Conservation (phyloP, 1,140 invertebrate species). For the Danaus plexippus region DNA sequence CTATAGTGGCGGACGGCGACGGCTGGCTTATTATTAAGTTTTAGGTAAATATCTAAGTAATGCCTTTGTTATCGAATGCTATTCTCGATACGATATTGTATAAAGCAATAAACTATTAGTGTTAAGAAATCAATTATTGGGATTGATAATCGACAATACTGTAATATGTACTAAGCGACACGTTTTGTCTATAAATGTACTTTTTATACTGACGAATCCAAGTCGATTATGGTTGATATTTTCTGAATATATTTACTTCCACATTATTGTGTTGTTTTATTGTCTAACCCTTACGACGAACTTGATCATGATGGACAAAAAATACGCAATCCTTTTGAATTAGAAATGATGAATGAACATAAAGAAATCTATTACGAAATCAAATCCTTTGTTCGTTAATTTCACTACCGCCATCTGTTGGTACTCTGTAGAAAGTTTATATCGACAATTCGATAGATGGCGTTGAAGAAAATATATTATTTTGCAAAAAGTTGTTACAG, state of each 20-base stretch:
- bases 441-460: constrained; percentile 10
- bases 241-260: constrained; percentile 71
- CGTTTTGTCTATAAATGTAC: constrained; percentile 32
- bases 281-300: constrained; percentile 16
- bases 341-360: constrained; percentile 4
- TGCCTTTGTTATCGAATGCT: constrained; percentile 62
- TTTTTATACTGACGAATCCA: constrained; percentile 61
- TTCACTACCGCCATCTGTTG: constrained; percentile 15
- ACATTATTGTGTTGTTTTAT: constrained; percentile 51
- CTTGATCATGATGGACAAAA: neutral
- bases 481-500: too few relatives aligned
- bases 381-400: constrained; percentile 6
- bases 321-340: neutral
- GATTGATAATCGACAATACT: constrained; percentile 59
- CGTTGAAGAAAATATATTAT: neutral
- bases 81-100: constrained; percentile 67
- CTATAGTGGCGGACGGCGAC: constrained; percentile 55
- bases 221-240: constrained; percentile 65
- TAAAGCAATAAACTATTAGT: constrained; percentile 68
- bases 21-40: constrained; percentile 56
- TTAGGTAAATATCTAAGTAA: constrained; percentile 55
- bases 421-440: constrained; percentile 1
- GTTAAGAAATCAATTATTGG: constrained; percentile 50
- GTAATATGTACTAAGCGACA: constrained; percentile 57
- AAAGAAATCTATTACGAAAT: constrained; percentile 7